Conservation (phyloP, 2,113 vertebrate genomes). For the Bufo bufo region DNA sequence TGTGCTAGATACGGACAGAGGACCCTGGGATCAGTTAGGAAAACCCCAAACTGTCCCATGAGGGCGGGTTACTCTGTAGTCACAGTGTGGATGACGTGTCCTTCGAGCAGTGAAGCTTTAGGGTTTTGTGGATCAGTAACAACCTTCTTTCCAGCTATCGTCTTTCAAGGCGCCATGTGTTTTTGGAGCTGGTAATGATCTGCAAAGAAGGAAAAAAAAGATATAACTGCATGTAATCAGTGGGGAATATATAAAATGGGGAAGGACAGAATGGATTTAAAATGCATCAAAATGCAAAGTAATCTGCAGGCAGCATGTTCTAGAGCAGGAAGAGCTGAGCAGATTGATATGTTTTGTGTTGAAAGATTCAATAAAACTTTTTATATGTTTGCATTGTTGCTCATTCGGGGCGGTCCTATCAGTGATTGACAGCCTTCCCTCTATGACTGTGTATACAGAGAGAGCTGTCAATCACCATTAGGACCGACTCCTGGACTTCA, state of each 20-base stretch:
- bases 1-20: conserved; percentile 81
- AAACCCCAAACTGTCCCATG: conserved; percentile 73
- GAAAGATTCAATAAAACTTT: no score
- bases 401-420: no score
- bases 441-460: no score
- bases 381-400: no score
- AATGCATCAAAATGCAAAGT: no score
- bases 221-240: not conserved
- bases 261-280: not conserved
- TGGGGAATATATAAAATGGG: not conserved
- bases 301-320: no score
- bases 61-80: conserved; percentile 74
- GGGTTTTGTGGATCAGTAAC: conserved; percentile 81
- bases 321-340: no score
- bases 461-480: no score
- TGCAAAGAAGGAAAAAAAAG: conserved; percentile 57
- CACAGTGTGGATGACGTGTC: conserved; percentile 67
- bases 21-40: conserved; percentile 70
- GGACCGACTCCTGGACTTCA: no score
- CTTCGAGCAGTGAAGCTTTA: conserved; percentile 68
- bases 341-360: no score
- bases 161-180: conserved; percentile 82
- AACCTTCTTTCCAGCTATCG: conserved; percentile 97
- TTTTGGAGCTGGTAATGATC: conserved; percentile 91
- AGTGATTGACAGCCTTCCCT: no score